These are phyloP conservation scores for Calyptommatus sinebrachiatus DNA, from an alignment of 2,113 vertebrate genomes.

Conservation along the genomic window DNA sequence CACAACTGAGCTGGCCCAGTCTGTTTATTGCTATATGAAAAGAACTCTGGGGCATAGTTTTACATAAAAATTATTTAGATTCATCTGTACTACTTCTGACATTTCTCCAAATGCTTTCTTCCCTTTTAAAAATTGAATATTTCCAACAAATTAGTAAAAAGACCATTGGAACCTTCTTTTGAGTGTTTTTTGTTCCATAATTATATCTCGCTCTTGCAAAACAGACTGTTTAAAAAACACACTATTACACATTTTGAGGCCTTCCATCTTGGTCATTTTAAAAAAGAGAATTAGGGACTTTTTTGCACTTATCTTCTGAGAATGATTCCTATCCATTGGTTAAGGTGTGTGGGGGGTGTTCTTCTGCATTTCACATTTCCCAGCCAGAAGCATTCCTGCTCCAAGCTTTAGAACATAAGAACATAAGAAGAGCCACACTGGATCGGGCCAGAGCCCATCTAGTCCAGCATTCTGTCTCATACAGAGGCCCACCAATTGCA, in stretches of 20 bases:
- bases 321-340: no score
- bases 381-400: no score
- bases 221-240: not conserved
- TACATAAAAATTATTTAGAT: constrained; percentile 22
- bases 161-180: not conserved
- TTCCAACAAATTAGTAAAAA: constrained; percentile 13
- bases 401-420: no score
- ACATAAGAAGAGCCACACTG: no score
- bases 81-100: constrained; percentile 16
- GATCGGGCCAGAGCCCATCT: no score
- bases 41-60: constrained; percentile 5
- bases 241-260: not conserved
- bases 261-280: not conserved
- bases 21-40: constrained; percentile 36
- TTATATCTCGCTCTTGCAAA: not conserved
- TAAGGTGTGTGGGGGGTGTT: no score
- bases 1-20: constrained; percentile 19
- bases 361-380: no score
- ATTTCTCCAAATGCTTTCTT: constrained; percentile 1
- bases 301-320: no score
- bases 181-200: not conserved
- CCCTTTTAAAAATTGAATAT: constrained; percentile 11
- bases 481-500: no score
- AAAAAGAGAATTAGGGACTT: not conserved
- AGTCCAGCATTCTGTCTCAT: no score